These are phyloP conservation scores for Diarsia mendica DNA, from an alignment of 2,888 invertebrate species.

Conservation along the genomic window DNA sequence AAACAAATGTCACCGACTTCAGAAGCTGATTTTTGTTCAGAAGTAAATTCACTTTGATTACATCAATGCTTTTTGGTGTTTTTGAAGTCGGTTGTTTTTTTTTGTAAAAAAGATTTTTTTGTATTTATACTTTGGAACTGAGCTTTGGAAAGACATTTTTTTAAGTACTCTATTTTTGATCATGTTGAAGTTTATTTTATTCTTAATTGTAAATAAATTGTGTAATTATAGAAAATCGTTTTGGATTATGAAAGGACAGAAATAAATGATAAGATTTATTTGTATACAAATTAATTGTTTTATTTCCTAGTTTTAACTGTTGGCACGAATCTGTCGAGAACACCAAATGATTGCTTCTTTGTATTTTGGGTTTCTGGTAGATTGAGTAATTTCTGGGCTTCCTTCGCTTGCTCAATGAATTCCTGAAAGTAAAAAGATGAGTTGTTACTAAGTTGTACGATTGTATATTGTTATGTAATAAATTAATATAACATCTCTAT, in stretches of 20 bases:
- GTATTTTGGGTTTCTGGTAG: conserved; percentile 72
- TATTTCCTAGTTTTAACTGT: conserved; percentile 85
- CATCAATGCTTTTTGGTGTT: too few species aligned
- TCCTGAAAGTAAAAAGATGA: conserved; percentile 75
- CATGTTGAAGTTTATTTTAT: conserved; percentile 75
- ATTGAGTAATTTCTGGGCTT: conserved; percentile 79
- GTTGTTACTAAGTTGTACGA: background rate
- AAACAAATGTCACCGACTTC: too few species aligned
- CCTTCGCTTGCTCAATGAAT: conserved; percentile 80
- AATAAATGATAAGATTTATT: conserved; percentile 62
- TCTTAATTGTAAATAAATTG: conserved; percentile 78
- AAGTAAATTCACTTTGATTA: too few species aligned
- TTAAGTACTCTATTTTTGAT: conserved; percentile 72
- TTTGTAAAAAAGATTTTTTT: too few species aligned
- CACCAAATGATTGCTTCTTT: conserved; percentile 88
- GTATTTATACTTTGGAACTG: conserved; percentile 67
- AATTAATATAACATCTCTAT: too few species aligned
- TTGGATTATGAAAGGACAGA: conserved; percentile 69
- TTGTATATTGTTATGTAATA: background rate
- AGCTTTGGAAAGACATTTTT: conserved; percentile 75
- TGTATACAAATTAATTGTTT: conserved; percentile 68
- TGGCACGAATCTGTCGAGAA: conserved; percentile 93
- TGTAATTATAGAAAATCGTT: conserved; percentile 78
- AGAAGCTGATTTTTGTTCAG: too few species aligned
- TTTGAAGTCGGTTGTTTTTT: too few species aligned